These are phyloP conservation scores for Ailuropoda melanoleuca DNA, from an alignment of 2,113 vertebrate genomes.

Conservation along the genomic window DNA sequence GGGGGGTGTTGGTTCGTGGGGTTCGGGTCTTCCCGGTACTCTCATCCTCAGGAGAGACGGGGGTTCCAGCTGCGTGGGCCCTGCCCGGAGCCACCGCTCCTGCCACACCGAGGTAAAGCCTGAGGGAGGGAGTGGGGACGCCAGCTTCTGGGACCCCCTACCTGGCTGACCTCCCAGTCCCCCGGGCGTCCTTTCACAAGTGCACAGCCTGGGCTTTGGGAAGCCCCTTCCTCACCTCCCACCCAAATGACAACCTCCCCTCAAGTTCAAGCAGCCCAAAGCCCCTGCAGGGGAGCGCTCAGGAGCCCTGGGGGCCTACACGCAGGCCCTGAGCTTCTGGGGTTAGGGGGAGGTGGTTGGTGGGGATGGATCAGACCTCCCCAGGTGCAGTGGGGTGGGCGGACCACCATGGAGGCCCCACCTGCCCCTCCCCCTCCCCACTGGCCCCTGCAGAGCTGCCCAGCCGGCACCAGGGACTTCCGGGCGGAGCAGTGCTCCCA, in stretches of 20 bases:
- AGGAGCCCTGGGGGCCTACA: neutral
- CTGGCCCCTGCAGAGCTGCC: conserved; percentile 87
- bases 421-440: neutral
- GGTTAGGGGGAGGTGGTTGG: neutral
- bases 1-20: neutral
- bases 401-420: neutral
- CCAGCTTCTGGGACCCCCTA: too few relatives aligned
- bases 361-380: neutral
- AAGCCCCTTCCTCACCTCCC: neutral
- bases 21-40: neutral
- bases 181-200: rapidly evolving
- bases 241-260: neutral
- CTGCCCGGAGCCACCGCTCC: conserved; percentile 88
- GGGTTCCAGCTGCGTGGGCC: conserved; percentile 91
- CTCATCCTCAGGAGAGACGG: conserved; percentile 88
- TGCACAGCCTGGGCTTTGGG: rapidly evolving
- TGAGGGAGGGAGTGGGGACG: neutral
- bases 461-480: conserved; percentile 91
- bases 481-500: conserved; percentile 94
- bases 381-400: neutral
- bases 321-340: neutral
- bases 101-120: conserved; percentile 92
- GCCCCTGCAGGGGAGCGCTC: neutral
- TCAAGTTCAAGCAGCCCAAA: rapidly evolving
- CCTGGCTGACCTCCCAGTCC: neutral